These are phyloP conservation scores for Channa striata DNA, from an alignment of 2,797 vertebrate genomes.

Conservation along the genomic window DNA sequence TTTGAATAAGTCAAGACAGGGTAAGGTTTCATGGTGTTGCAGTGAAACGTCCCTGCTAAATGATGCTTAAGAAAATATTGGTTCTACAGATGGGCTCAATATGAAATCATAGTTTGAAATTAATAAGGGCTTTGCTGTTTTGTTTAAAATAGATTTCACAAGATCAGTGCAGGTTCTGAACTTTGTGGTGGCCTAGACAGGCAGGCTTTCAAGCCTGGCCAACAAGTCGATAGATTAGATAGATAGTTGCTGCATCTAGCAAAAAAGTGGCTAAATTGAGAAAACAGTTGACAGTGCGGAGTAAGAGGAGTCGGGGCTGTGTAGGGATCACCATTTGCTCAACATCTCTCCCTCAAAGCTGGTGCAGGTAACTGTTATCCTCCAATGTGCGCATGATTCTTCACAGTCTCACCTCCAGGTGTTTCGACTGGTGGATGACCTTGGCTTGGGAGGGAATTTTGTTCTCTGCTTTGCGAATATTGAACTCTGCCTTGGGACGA, in stretches of 20 bases:
- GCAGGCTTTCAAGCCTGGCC: too few species aligned
- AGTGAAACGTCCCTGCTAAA: neutral
- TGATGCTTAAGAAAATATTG: neutral
- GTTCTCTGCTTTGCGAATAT: constrained; percentile 92
- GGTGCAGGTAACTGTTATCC: too few species aligned
- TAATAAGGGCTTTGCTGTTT: neutral
- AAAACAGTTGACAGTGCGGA: too few species aligned
- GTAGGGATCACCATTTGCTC: too few species aligned
- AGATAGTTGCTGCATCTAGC: too few species aligned
- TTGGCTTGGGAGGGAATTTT: constrained; percentile 93
- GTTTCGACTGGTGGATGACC: constrained; percentile 95
- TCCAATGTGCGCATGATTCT: too few species aligned
- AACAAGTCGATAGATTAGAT: too few species aligned
- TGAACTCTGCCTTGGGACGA: constrained; percentile 92
- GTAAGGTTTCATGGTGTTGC: neutral
- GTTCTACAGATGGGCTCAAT: neutral
- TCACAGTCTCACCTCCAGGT: constrained; percentile 83
- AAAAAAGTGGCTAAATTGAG: too few species aligned
- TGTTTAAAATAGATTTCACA: neutral
- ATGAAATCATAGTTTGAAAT: neutral
- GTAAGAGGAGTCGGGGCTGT: too few species aligned
- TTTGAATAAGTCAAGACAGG: neutral
- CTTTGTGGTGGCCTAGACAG: too few species aligned
- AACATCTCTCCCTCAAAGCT: too few species aligned
- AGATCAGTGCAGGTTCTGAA: neutral